Percentiles rank a stretch among this genome's conserved stretches.
phyloP scores from a whole-genome alignment of 1,140 invertebrate genomes.

The Trichogramma pretiosum region DNA sequence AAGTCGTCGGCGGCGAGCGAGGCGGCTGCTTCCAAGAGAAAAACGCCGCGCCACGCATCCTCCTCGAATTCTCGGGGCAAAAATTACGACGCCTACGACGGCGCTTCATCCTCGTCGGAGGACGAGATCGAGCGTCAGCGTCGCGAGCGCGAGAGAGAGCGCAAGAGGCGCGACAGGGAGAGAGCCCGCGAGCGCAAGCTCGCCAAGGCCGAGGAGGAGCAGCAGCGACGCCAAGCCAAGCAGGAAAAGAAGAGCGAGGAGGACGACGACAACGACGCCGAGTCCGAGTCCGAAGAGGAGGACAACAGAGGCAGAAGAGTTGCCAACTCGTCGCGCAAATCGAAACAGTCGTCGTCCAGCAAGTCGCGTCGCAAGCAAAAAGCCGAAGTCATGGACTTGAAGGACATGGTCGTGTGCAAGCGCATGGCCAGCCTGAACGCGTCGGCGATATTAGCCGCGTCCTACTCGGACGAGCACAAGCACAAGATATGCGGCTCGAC shows the following conservation, averaged over 20 bases:
- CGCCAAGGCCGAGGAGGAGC: not conserved
- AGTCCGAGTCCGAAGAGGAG: conserved; percentile 34
- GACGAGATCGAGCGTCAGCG: conserved; percentile 31
- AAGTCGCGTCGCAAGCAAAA: conserved; percentile 50
- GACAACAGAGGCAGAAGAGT: conserved; percentile 34
- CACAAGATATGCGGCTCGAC: conserved; percentile 49
- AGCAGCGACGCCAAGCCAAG: not conserved
- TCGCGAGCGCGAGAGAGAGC: conserved; percentile 3
- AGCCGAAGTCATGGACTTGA: conserved; percentile 72
- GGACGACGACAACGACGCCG: conserved; percentile 14
- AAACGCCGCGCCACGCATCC: conserved; percentile 62
- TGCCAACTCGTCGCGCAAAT: conserved; percentile 33
- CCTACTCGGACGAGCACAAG: conserved; percentile 69
- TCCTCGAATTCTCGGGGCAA: conserved; percentile 72
- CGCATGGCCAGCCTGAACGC: conserved; percentile 90
- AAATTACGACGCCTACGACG: conserved; percentile 68
- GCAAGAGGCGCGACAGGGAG: conserved; percentile 2
- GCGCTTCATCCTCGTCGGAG: conserved; percentile 48
- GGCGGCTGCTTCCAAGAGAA: conserved; percentile 44
- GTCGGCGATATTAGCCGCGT: conserved; percentile 82
- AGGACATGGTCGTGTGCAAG: conserved; percentile 80
- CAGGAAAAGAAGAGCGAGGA: conserved; percentile 7
- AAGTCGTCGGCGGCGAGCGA: conserved; percentile 7
- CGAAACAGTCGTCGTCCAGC: conserved; percentile 32
- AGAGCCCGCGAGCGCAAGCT: not conserved